Conservation (phyloP, 2,888 invertebrate genomes). For the Eristalis pertinax region DNA sequence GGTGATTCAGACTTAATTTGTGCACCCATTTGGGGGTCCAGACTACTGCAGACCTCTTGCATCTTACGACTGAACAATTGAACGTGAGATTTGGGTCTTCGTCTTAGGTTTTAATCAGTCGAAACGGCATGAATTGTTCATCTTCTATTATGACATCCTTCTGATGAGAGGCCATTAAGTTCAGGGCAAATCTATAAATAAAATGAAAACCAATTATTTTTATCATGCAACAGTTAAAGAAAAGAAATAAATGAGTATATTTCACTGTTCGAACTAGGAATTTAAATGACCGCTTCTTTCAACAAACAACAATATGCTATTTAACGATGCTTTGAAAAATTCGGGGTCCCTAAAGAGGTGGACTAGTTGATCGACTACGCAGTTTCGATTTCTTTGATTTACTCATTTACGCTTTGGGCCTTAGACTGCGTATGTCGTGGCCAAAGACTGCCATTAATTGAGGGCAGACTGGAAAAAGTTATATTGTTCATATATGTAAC, state of each 20-base stretch:
- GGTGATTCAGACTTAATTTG: constrained; percentile 82
- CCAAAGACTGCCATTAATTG: no score
- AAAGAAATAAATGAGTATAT: background rate
- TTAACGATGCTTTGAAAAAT: no score
- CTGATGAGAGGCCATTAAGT: constrained; percentile 33
- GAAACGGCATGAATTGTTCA: constrained; percentile 5
- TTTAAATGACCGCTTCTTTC: no score
- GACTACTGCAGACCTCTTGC: constrained; percentile 81
- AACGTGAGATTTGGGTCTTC: constrained; percentile 16
- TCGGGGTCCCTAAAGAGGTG: no score
- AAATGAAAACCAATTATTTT: background rate
- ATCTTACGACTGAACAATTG: constrained; percentile 75
- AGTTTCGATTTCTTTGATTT: no score
- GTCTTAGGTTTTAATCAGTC: constrained; percentile 47
- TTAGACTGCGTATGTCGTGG: no score
- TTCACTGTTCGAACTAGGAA: background rate
- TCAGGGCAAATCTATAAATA: constrained; percentile 28
- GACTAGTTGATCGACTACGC: no score
- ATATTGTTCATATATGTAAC: no score
- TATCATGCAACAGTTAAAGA: background rate
- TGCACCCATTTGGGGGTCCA: constrained; percentile 80
- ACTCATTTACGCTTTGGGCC: no score
- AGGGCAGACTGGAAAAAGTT: no score
- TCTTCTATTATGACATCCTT: constrained; percentile 61
- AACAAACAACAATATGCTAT: no score